phyloP scores from a whole-genome alignment of 2,797 vertebrate genomes.

The Poecilia picta region DNA sequence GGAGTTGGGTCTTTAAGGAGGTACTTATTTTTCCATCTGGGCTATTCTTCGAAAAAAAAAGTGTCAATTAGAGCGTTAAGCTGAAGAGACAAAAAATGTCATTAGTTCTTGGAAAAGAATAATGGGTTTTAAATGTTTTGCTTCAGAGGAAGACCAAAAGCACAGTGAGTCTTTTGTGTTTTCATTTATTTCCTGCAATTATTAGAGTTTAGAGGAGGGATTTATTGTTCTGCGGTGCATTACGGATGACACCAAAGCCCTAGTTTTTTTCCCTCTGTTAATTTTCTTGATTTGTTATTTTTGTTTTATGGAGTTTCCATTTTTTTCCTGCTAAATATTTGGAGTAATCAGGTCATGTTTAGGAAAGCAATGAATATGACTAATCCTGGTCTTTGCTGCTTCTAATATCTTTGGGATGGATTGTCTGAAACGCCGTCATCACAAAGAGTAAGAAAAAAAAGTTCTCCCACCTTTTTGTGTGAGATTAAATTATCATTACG shows the following conservation, averaged over 20 bases:
- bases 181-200: constrained; percentile 75
- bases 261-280: constrained; percentile 30
- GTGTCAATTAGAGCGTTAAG: constrained; percentile 86
- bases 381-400: neutral
- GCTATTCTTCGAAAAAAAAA: constrained; percentile 84
- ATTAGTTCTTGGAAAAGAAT: constrained; percentile 86
- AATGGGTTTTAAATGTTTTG: constrained; percentile 85
- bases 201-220: constrained; percentile 68
- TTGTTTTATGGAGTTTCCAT: neutral
- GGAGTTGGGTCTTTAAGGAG: constrained; percentile 85
- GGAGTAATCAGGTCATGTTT: neutral
- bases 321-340: constrained; percentile 3
- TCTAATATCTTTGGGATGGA: constrained; percentile 10
- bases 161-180: constrained; percentile 71
- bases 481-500: neutral
- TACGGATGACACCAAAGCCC: constrained; percentile 51
- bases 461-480: neutral
- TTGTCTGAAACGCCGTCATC: constrained; percentile 6
- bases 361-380: neutral
- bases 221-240: constrained; percentile 65
- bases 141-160: constrained; percentile 76
- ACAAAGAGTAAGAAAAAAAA: constrained; percentile 4
- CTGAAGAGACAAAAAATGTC: constrained; percentile 86
- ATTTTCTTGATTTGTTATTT: constrained; percentile 41
- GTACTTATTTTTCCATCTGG: constrained; percentile 87